Percentiles rank a stretch among this genome's conserved stretches.
phyloP scores from a whole-genome alignment of 1,140 invertebrate species.

The Coptotermes formosanus region DNA sequence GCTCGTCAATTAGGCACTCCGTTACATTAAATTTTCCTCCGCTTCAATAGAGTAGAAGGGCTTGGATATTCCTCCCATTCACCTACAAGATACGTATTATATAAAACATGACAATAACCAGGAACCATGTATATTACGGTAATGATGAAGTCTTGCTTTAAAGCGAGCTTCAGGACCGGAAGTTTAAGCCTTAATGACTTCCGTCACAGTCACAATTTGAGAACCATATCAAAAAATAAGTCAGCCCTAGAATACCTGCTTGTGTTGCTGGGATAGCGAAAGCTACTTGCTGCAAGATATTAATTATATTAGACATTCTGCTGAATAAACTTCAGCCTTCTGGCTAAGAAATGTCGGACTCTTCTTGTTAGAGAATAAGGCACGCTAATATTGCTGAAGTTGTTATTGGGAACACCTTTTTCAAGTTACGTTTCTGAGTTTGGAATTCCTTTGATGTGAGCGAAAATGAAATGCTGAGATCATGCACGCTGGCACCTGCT shows the following conservation, averaged over 20 bases:
- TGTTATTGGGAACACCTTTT: neutral
- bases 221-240: neutral
- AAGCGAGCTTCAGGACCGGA: neutral
- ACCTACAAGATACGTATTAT: no score
- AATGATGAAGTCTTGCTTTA: neutral
- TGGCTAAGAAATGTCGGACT: no score
- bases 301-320: neutral
- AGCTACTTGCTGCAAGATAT: neutral
- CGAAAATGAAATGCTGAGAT: neutral
- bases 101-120: no score
- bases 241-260: neutral
- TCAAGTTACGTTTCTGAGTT: neutral
- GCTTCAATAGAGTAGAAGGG: no score
- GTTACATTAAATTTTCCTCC: no score
- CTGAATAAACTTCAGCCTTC: no score
- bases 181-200: neutral
- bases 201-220: neutral
- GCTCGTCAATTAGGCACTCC: no score
- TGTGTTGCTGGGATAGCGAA: neutral
- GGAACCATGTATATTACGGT: neutral
- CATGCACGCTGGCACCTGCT: no score
- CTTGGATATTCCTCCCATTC: no score
- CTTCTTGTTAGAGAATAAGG: no score
- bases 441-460: neutral
- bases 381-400: no score